A percentile compares a stretch with the other conserved stretches of the same genome.
Evolutionary conservation across 2,888 invertebrate genomes (phyloP).

Genomic region (Cephus spinipes): DNA sequence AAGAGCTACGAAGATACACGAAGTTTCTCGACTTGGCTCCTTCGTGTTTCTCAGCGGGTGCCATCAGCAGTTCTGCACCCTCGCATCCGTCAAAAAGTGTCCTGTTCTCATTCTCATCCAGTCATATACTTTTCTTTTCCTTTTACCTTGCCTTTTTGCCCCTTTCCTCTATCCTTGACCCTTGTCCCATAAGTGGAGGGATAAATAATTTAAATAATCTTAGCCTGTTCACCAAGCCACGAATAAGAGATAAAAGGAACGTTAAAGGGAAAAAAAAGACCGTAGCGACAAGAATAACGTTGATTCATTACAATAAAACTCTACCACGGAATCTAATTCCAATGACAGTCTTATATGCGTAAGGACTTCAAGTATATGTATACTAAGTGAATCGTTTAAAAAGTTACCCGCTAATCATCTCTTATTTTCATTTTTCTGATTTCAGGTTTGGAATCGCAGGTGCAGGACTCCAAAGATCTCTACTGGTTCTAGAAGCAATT

Average conservation of each 20-base stretch:
- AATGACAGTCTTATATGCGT: too few species aligned
- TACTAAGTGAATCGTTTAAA: too few species aligned
- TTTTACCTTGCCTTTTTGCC: not conserved
- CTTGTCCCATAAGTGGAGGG: not conserved
- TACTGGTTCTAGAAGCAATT: constrained; percentile 58
- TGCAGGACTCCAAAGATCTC: constrained; percentile 60
- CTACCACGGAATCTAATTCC: too few species aligned
- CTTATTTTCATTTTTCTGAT: constrained; percentile 27
- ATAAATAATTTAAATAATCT: constrained; percentile 11
- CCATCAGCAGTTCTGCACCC: constrained; percentile 64
- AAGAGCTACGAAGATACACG: constrained; percentile 24
- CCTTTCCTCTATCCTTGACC: too few species aligned
- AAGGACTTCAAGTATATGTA: too few species aligned
- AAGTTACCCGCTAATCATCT: constrained; percentile 6
- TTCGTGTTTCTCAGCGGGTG: constrained; percentile 61
- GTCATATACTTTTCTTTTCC: not conserved
- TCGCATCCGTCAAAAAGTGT: constrained; percentile 55
- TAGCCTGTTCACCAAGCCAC: not conserved
- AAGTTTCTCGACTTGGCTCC: constrained; percentile 19
- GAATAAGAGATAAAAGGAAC: not conserved
- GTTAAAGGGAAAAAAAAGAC: too few species aligned
- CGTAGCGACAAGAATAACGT: too few species aligned
- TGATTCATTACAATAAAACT: too few species aligned
- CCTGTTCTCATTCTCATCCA: constrained; percentile 9
- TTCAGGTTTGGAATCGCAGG: constrained; percentile 60